These are phyloP conservation scores for Anser cygnoides DNA, from an alignment of 2,113 vertebrate species.

Conservation along the genomic window DNA sequence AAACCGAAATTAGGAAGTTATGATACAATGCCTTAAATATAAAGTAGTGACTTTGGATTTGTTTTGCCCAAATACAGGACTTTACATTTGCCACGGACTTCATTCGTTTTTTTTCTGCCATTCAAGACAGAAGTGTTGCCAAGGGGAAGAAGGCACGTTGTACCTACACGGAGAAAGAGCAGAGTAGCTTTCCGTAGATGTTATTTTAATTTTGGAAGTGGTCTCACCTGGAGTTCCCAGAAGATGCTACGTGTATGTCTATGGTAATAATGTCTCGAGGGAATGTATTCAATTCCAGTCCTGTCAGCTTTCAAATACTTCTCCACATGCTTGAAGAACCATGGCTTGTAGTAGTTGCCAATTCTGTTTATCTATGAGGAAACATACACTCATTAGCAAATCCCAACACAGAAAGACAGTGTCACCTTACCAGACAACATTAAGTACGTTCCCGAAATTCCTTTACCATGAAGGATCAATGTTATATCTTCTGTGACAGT, in stretches of 20 bases:
- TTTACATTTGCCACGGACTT: background rate
- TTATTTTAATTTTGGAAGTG: background rate
- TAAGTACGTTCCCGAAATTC: background rate
- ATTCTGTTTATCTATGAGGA: constrained; percentile 89
- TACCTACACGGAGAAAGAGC: background rate
- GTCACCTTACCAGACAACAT: background rate
- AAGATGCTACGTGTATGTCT: constrained; percentile 97
- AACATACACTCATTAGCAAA: background rate
- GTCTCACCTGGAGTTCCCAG: constrained; percentile 95
- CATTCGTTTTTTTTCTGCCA: background rate
- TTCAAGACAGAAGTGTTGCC: background rate
- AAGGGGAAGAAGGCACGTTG: background rate
- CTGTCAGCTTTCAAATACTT: constrained; percentile 80
- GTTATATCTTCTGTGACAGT: background rate
- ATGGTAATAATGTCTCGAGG: constrained; percentile 96
- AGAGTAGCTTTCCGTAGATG: background rate
- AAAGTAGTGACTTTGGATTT: background rate
- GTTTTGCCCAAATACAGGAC: background rate
- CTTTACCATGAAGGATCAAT: background rate
- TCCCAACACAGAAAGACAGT: background rate
- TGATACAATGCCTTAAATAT: rapidly evolving
- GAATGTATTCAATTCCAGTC: constrained; percentile 89
- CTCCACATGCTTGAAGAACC: constrained; percentile 98
- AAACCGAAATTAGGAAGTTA: background rate
- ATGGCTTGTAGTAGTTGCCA: constrained; percentile 93